A percentile compares a stretch with the other conserved stretches of the same genome.
Evolutionary conservation across 2,888 invertebrate species (phyloP).

Genomic region (Eubasilissa splendida): DNA sequence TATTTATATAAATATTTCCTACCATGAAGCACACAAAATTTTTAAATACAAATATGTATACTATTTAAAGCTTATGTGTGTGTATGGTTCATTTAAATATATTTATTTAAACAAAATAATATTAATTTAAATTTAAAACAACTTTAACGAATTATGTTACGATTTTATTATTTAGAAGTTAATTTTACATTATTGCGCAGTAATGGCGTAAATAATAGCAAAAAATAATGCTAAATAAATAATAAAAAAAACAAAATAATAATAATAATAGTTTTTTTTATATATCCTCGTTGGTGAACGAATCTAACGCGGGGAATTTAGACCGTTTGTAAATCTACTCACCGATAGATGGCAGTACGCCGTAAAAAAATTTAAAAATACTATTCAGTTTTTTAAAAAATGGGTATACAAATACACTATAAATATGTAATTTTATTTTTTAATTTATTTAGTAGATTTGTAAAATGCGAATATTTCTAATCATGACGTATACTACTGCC

Average conservation of each 20-base stretch:
- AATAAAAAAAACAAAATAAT: not conserved
- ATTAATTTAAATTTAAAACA: too few species aligned
- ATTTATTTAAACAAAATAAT: too few species aligned
- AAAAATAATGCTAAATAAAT: too few species aligned
- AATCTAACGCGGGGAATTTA: not conserved
- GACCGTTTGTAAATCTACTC: slow-evolving; percentile 16
- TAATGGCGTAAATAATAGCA: too few species aligned
- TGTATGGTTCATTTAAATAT: too few species aligned
- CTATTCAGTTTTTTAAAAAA: not conserved
- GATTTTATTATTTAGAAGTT: too few species aligned
- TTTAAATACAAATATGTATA: too few species aligned
- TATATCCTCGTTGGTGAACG: not conserved
- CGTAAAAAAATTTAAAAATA: not conserved
- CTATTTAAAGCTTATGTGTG: too few species aligned
- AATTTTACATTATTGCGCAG: too few species aligned
- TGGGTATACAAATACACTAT: not conserved
- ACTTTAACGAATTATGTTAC: too few species aligned
- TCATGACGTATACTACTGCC: slow-evolving; percentile 2
- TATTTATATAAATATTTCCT: too few species aligned
- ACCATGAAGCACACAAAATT: too few species aligned
- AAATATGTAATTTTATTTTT: not conserved
- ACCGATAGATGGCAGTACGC: slow-evolving; percentile 28
- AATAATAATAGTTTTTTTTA: not conserved
- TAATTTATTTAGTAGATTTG: not conserved
- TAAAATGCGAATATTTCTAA: not conserved